Conservation (phyloP, 2,797 vertebrate genomes). For the Psittacula derbiana region DNA sequence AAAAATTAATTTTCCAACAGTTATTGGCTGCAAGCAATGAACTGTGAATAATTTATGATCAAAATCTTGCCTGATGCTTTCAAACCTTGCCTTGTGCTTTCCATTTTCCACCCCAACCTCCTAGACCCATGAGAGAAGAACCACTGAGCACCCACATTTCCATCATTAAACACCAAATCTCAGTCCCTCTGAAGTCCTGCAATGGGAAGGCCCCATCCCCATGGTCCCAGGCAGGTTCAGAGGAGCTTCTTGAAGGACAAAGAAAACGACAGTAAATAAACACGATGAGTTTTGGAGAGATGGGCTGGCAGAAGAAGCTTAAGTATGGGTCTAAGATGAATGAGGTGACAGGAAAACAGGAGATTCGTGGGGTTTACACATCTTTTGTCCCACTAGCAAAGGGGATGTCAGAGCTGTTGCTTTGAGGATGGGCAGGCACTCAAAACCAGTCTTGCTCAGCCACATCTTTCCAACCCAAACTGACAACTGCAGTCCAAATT, state of each 20-base stretch:
- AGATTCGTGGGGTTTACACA: background rate
- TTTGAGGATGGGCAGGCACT: fast-evolving
- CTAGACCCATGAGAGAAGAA: background rate
- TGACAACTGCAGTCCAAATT: background rate
- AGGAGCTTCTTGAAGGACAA: background rate
- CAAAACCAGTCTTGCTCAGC: background rate
- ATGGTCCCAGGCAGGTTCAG: background rate
- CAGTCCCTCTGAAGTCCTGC: background rate
- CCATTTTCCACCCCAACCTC: fast-evolving
- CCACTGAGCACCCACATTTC: background rate
- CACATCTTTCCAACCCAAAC: background rate
- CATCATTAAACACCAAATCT: background rate
- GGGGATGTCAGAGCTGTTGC: fast-evolving
- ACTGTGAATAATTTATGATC: background rate
- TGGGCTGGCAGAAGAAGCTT: background rate
- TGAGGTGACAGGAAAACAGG: fast-evolving
- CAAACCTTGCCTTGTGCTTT: background rate
- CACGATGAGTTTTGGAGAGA: background rate
- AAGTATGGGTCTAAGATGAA: background rate
- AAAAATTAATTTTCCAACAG: background rate
- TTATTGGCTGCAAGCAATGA: background rate
- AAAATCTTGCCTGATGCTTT: background rate
- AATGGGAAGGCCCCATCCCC: background rate
- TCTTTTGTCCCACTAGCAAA: background rate
- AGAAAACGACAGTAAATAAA: background rate